Base-by-base conservation (phyloP, 2,113 vertebrate genomes). In the Globicephala melas region DNA sequence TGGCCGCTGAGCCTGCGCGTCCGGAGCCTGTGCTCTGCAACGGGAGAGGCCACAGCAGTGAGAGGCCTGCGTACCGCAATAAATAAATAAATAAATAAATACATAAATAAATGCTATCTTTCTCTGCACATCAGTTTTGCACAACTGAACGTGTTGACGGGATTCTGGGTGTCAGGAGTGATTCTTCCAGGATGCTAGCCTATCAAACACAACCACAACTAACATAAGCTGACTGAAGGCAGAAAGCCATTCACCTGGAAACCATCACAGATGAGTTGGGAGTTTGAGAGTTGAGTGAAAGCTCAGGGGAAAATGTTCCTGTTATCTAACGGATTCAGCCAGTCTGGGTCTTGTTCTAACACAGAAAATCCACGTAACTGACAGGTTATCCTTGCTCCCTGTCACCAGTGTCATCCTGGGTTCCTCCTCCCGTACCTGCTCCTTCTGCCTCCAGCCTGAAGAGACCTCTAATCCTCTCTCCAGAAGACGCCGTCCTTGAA, bases 391-490 rank as follows among this genome's bases (percentile, higher is more conserved):
- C 53, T 68, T 44, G 53, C 36, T 38, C 41, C 28, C 44, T 8
- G 0, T 38, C 26, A 33, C 41, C 65, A 84, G 12, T 60, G 31
- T 44, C 25, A 28, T 21, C 38, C 8, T 60, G 53, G 9, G 17
- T 2, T 68, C 50, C 68, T 4, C 17, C 20, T 31, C 28, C 53
- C 21, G 12, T 12, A 17, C 18, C 11, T 33, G 13, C 25, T 65
- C 41, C 25, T 94, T 65, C 50, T 97, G 44, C 60, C 98, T 98
- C 23, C 95, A 98, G 98, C 91, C 94, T 53, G 94, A 98, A 95
- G 90, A 86, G 17, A 95, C 31, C 17, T 77, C 63, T 83, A 71
- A 84, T 3, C 41, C 82, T 70, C 76, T 80, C 44, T 85, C 86
- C 95, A 91, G 90, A 95, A 93, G 60, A 97, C 71, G 44, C 89